phyloP scores from a whole-genome alignment of 30 jellyfish, hydroid and myxozoan species.

The Catostylus mosaicus region DNA sequence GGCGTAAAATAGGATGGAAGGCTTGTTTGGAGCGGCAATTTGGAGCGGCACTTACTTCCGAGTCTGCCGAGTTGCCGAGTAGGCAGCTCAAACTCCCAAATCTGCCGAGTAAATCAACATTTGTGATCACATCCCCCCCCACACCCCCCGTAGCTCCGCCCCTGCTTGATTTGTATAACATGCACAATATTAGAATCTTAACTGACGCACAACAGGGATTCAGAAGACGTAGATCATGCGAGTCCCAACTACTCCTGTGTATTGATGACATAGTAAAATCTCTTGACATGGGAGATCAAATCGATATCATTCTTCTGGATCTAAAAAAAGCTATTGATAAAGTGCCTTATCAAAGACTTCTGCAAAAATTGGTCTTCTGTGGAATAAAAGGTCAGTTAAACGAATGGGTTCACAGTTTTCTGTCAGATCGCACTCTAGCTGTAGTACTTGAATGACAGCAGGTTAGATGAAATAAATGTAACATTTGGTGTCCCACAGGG shows the following conservation, averaged over 20 bases:
- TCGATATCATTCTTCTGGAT: neutral
- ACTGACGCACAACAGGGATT: constrained; percentile 21
- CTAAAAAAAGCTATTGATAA: constrained; percentile 22
- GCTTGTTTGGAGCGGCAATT: too few species aligned
- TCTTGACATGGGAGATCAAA: neutral
- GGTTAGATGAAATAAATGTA: constrained; percentile 35
- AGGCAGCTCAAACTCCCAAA: too few species aligned
- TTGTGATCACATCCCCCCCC: too few species aligned
- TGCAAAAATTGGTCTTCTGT: constrained; percentile 14
- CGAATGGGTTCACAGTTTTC: constrained; percentile 20
- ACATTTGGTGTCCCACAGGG: constrained; percentile 61
- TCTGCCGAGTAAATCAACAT: too few species aligned
- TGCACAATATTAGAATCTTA: neutral
- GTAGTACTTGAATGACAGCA: constrained; percentile 21
- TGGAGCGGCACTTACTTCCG: too few species aligned
- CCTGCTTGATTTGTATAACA: too few species aligned
- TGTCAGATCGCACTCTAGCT: constrained; percentile 25
- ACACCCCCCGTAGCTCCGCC: too few species aligned
- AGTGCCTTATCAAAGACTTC: constrained; percentile 17
- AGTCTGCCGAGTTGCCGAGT: too few species aligned
- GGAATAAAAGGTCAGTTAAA: constrained; percentile 43
- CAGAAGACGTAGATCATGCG: constrained; percentile 1
- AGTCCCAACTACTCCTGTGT: constrained; percentile 8
- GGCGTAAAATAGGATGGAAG: too few species aligned
- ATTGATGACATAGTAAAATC: constrained; percentile 14